Conservation (phyloP, 2,113 vertebrate species). For the Ceuthmochares aereus region DNA sequence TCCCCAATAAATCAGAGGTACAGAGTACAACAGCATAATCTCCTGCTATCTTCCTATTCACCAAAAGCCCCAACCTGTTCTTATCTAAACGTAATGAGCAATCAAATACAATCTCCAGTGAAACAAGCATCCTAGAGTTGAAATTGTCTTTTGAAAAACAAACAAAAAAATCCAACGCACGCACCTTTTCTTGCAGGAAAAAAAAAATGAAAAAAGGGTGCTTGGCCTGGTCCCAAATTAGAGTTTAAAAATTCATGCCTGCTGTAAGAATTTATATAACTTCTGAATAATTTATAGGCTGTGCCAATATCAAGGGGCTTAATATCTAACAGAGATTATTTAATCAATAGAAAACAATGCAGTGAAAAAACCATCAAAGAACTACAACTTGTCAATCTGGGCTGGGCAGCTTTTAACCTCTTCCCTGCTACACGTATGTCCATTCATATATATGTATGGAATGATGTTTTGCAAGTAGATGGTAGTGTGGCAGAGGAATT, state of each 20-base stretch:
- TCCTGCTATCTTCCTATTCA: not conserved
- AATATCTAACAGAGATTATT: slow-evolving; percentile 69
- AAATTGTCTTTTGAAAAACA: not conserved
- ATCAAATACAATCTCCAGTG: not conserved
- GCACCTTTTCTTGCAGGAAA: not conserved
- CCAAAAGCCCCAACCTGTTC: not conserved
- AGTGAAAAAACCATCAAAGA: slow-evolving; percentile 15
- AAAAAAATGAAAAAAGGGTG: not conserved
- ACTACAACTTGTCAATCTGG: not conserved
- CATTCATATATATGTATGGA: not conserved
- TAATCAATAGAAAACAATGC: slow-evolving; percentile 68
- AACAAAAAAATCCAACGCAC: not conserved
- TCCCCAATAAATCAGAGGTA: not conserved
- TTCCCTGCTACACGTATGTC: not conserved
- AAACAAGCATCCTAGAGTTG: not conserved
- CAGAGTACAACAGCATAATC: not conserved
- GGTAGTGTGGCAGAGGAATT: not conserved
- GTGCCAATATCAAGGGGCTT: slow-evolving; percentile 69
- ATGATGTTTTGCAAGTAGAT: not conserved
- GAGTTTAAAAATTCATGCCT: slow-evolving; percentile 74
- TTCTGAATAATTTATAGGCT: slow-evolving; percentile 72
- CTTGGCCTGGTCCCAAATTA: slow-evolving; percentile 60
- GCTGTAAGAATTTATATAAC: slow-evolving; percentile 67
- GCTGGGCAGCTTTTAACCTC: slow-evolving; percentile 17
- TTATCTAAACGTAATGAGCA: not conserved